Evolutionary conservation across 2,113 vertebrate genomes (phyloP).

Genomic region (Elaphurus davidianus): DNA sequence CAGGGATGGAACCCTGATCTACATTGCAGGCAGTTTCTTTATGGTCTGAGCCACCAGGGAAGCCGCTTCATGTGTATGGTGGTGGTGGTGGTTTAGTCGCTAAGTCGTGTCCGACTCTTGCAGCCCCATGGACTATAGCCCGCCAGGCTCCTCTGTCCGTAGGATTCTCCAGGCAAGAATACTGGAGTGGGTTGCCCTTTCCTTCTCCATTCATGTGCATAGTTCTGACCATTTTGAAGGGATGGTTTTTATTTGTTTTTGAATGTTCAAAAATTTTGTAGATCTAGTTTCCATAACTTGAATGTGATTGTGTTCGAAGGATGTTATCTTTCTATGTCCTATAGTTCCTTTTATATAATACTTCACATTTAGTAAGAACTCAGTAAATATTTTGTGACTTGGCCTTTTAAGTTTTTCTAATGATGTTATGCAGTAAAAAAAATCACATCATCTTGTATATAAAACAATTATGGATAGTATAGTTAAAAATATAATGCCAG

Average conservation of each 20-base stretch:
- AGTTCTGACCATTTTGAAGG: not conserved
- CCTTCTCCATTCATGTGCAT: not conserved
- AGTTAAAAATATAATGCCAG: not conserved
- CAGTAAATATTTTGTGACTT: not conserved
- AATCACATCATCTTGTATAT: not conserved
- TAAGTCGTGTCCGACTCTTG: not conserved
- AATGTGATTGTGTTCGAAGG: not conserved
- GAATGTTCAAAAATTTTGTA: not conserved
- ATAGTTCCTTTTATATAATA: not conserved
- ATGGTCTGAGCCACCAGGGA: not conserved
- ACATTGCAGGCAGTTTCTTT: not conserved
- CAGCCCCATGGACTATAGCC: not conserved
- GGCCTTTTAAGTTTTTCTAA: not conserved
- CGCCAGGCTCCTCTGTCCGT: not conserved
- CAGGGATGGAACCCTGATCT: not conserved
- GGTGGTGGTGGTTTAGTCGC: not conserved
- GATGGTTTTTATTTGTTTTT: not conserved
- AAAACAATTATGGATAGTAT: not conserved
- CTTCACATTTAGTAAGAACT: not conserved
- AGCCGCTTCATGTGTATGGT: not conserved
- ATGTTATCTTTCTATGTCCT: not conserved
- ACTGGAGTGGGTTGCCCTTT: not conserved
- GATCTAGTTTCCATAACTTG: not conserved
- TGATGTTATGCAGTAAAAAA: not conserved
- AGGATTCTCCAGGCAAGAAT: not conserved